Base-by-base conservation (phyloP, 2,113 vertebrate genomes). In the Poeciliopsis turrubarensis region DNA sequence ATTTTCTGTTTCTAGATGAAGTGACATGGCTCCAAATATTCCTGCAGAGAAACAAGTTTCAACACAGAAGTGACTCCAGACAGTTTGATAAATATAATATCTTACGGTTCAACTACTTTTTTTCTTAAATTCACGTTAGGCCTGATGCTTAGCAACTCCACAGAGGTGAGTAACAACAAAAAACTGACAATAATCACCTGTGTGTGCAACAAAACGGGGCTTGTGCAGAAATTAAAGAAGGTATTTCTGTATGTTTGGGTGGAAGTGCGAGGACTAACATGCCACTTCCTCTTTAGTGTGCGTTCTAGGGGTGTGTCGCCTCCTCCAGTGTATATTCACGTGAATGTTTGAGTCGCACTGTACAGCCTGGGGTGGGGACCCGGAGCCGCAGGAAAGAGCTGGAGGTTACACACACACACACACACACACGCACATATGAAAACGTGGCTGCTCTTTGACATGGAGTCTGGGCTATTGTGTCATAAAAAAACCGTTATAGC, bases 331-430 rank as follows among this genome's bases (percentile, higher is more conserved):
- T 22, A 47, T 29, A 60, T 74, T 64, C 32, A 62, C 63, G 32
- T 60, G 25, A 27, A 63, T 61, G 77, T 54, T 62, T 68, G 69
- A 63, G 26, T 77, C 67, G 26, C 73, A 70, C 62, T 77, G 29
- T 65, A 37, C 15, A 31, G n/a, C 68, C 63, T 64, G 66, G 84
- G 85, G 81, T 74, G 88, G 68, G 65, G 83, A 73, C 60, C 70
- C 61, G 72, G 78, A 67, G 82, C 65, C 74, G 85, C 85, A 87
- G 88, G 89, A 89, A 87, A 84, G 79, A 57, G 70, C 88, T 80
- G 77, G 37, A 34, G 39, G 80, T n/a, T 67, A 75, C n/a, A 69
- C 72, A 68, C 79, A 32, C 80, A 81, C 70, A 66, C 9, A 34
- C 34, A 10, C 34, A 37, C 34, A 37, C 34, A 37, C 34, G 12